Evolutionary conservation across 2,888 invertebrate species (phyloP).

Genomic region (Blera fallax): DNA sequence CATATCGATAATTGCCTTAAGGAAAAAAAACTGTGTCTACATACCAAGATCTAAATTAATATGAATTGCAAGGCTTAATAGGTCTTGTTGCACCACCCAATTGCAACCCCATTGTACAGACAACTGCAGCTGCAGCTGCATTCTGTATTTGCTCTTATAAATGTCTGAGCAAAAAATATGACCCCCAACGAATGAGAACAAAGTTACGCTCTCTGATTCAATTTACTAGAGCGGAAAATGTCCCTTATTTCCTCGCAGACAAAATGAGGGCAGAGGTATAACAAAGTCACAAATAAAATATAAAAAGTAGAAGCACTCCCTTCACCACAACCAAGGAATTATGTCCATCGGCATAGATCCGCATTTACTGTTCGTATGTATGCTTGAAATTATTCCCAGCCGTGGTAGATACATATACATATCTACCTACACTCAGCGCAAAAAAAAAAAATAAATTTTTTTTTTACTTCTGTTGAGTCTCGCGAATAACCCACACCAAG

Average conservation of each 20-base stretch:
- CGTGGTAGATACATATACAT: too few species aligned
- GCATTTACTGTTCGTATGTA: slow-evolving; percentile 46
- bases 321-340: slow-evolving; percentile 44
- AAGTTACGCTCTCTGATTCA: slow-evolving; percentile 80
- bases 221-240: slow-evolving; percentile 80
- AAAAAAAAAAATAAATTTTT: slow-evolving; percentile 49
- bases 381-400: slow-evolving; percentile 37
- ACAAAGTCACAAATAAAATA: slow-evolving; percentile 65
- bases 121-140: background rate
- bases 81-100: background rate
- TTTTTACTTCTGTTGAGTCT: slow-evolving; percentile 47
- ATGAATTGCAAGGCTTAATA: background rate
- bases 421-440: slow-evolving; percentile 40
- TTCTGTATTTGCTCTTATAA: background rate
- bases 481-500: slow-evolving; percentile 52
- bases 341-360: slow-evolving; percentile 59
- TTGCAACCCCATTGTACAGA: background rate
- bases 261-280: slow-evolving; percentile 66
- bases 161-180: slow-evolving; percentile 21
- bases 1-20: background rate
- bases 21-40: background rate
- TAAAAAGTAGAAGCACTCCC: slow-evolving; percentile 29
- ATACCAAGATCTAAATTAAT: background rate
- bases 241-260: slow-evolving; percentile 64
- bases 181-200: slow-evolving; percentile 69